Evolutionary conservation across 2,113 vertebrate genomes (phyloP).

Genomic region (Neomonachus schauinslandi): DNA sequence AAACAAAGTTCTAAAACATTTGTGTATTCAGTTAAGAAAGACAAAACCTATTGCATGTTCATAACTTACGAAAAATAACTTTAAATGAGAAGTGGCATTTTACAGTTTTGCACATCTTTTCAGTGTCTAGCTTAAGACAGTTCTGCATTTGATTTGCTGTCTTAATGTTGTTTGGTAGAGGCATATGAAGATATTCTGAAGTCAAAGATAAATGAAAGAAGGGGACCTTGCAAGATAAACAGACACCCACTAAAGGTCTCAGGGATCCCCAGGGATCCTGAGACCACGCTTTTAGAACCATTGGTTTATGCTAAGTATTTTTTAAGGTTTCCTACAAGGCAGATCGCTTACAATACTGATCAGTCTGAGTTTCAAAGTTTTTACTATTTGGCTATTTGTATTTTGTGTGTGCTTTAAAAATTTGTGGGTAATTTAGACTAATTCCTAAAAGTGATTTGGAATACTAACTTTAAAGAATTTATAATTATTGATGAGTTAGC

Average conservation of each 20-base stretch:
- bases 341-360: neutral
- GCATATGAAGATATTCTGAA: neutral
- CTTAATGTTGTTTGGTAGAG: neutral
- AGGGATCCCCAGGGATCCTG: neutral
- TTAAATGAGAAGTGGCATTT: neutral
- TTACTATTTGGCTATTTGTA: neutral
- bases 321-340: neutral
- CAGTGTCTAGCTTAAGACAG: neutral
- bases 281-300: neutral
- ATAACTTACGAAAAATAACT: slow-evolving; percentile 21
- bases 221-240: neutral
- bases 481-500: neutral
- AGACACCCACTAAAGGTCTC: neutral
- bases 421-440: neutral
- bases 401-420: neutral
- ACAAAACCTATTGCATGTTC: neutral
- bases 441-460: neutral
- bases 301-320: neutral
- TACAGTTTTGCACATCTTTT: neutral
- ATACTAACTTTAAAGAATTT: neutral
- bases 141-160: neutral
- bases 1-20: neutral
- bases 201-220: neutral
- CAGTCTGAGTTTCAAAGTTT: neutral
- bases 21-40: neutral